These are phyloP conservation scores for Ectropis grisescens DNA, from an alignment of 1,140 invertebrate genomes.

Conservation along the genomic window DNA sequence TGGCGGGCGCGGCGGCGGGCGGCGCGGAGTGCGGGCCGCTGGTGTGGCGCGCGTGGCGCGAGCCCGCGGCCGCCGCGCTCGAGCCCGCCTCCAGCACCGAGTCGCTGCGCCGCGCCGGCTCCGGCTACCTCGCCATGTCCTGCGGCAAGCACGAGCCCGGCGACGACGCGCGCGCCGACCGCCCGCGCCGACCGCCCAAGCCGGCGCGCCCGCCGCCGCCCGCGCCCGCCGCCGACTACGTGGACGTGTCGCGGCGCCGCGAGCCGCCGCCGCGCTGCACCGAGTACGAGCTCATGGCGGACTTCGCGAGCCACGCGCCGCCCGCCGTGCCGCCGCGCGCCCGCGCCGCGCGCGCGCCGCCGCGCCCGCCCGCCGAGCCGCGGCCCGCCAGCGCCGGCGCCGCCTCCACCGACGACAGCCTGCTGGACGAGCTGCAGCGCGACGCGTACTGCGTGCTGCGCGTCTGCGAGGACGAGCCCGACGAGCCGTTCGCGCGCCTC, in stretches of 20 bases:
- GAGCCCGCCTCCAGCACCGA: constrained; percentile 42
- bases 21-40: constrained; percentile 29
- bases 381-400: constrained; percentile 25
- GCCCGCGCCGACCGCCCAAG: constrained; percentile 42
- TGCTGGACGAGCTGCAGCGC: constrained; percentile 48
- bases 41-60: constrained; percentile 38
- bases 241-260: constrained; percentile 46
- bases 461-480: constrained; percentile 44
- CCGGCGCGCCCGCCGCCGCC: constrained; percentile 40
- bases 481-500: constrained; percentile 27
- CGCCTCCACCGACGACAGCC: constrained; percentile 44
- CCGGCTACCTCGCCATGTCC: constrained; percentile 61
- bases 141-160: constrained; percentile 49
- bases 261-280: constrained; percentile 47
- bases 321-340: constrained; percentile 55
- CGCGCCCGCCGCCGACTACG: constrained; percentile 40
- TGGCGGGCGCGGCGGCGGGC: constrained; percentile 34
- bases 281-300: constrained; percentile 61
- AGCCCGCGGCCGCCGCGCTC: constrained; percentile 24
- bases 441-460: constrained; percentile 51
- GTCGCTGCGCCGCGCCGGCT: constrained; percentile 42
- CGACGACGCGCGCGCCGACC: constrained; percentile 40
- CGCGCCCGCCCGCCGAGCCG: constrained; percentile 14
- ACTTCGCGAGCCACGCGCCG: constrained; percentile 52
- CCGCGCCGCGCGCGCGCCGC: constrained; percentile 14